Evolutionary conservation across 2,888 invertebrate genomes (phyloP), one percentile per base, ranked within the genome.

Genomic region (Synergus laeviventris): DNA sequence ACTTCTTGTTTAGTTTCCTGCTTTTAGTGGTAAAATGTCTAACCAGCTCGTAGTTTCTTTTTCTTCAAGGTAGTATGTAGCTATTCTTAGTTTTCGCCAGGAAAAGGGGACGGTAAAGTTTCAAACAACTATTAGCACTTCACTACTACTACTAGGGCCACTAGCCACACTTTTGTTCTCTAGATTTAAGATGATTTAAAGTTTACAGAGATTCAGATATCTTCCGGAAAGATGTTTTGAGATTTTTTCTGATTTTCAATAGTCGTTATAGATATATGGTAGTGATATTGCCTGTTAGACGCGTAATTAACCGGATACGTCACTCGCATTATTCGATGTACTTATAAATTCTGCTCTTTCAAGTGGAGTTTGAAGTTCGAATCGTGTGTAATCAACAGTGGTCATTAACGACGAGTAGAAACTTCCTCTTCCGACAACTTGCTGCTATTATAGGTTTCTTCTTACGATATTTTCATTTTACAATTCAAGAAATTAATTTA

Each of bases 121-220:
- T 70, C 45, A 16, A 70, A 70, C 66, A 49, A 14, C 66, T 66
- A 45, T 66, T 31, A 70, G 45, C 31, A 70, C 66, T 70, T 45
- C 9, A 66, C 45, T 66, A 45, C 42, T 42, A 39, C 18, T 42
- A 64, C 49, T 54, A 18, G n/a, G 16, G 5, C 16, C n/a, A 56
- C 21, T 45, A n/a, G 66, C 42, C 45, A 70, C 45, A 70, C 49
- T 45, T 70, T 70, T 45, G 42, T 70, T 70, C 66, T 49, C 2
- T 12, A 70, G 66, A 45, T 45, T 70, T 62, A 62, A 38, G n/a
- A n/a, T 5, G 66, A 70, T 21, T 70, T 70, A n/a, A n/a, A 70
- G 18, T 54, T 54, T 54, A 49, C n/a, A 49, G 42, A 45, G 24
- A 24, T 31, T 31, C 45, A 45, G 21, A 42, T 66, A 16, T 66